Base-by-base conservation (phyloP, 2,888 invertebrate species). In the Arrhopalites spinosus region DNA sequence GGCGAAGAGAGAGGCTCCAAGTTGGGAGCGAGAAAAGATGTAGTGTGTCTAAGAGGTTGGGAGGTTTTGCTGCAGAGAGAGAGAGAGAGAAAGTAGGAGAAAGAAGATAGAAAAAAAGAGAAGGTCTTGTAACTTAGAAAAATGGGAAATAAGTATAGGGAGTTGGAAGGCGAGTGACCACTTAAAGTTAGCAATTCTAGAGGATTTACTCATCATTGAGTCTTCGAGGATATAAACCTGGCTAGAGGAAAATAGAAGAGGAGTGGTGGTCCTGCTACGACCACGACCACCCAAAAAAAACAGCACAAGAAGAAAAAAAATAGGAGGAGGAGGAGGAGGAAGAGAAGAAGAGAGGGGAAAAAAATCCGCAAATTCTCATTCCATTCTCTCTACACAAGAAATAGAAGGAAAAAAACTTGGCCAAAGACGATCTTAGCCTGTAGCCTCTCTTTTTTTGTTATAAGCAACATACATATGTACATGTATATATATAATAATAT, bases 181-280 rank as follows among this genome's bases (percentile, higher is more conserved):
- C 78, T 78, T 76, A 76, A 73, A 76, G 68, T 71, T 76, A 73
- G 74, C 73, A 78, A 76, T 78, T 78, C 73, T 73, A 73, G 73
- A 73, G 78, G 78, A 78, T 78, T 78, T 78, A 74, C 76, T 74
- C 78, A 78, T 78, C 78, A 78, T 76, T 71, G 76, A 76, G 78
- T 76, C 67, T 73, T 75, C 67, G 71, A 72, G 74, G 74, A 78
- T 74, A 71, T 74, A 72, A 71, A 74, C 72, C 67, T 77, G 71
- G 71, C 71, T 59, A 17, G 50, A 68, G 25, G 61, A 71, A 59
- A 71, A 71, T 71, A 71, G 71, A 59, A 43, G 61, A 71, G 71
- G 71, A 71, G 71, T 71, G 71, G 71, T 59, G 8, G 17, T 1
- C 1, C 23, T n/a, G 1, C 20, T 23, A 20, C 53, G 1, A n/a